A percentile compares a stretch with the other conserved stretches of the same genome.
These are phyloP conservation scores for Noturus placidus DNA, from an alignment of 2,113 vertebrate species.

Conservation along the genomic window DNA sequence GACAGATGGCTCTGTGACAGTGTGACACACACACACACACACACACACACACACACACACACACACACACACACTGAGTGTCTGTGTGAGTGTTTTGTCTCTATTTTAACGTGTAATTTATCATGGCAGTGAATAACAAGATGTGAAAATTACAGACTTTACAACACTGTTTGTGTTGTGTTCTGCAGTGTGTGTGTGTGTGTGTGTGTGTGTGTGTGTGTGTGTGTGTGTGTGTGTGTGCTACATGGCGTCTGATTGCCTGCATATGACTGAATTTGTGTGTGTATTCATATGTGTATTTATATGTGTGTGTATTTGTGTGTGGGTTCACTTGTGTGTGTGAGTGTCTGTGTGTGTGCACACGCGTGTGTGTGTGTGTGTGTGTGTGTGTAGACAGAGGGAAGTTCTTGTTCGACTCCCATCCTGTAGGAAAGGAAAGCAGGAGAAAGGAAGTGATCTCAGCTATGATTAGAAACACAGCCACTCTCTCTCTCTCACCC, in stretches of 20 bases:
- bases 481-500: too few relatives aligned
- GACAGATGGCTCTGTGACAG: conserved; percentile 67
- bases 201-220: neutral
- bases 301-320: neutral
- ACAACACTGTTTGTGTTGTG: conserved; percentile 4
- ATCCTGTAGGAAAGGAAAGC: conserved; percentile 12
- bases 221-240: too few relatives aligned
- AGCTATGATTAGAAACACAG: conserved; percentile 11
- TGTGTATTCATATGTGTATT: neutral
- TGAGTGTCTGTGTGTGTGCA: too few relatives aligned
- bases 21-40: conserved; percentile 46
- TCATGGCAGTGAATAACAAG: neutral
- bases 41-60: neutral
- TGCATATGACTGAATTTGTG: neutral
- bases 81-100: neutral
- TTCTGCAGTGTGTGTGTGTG: neutral
- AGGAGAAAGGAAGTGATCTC: conserved; percentile 15
- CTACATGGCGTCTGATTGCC: too few relatives aligned
- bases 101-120: neutral
- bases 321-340: neutral
- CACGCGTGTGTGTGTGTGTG: too few relatives aligned
- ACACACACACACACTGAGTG: neutral
- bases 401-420: too few relatives aligned
- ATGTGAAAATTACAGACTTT: conserved; percentile 26
- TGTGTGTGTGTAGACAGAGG: too few relatives aligned